A percentile compares a stretch with the other conserved stretches of the same genome.
Conservation (phyloP, 2,113 vertebrate species). For the Sorex araneus region DNA sequence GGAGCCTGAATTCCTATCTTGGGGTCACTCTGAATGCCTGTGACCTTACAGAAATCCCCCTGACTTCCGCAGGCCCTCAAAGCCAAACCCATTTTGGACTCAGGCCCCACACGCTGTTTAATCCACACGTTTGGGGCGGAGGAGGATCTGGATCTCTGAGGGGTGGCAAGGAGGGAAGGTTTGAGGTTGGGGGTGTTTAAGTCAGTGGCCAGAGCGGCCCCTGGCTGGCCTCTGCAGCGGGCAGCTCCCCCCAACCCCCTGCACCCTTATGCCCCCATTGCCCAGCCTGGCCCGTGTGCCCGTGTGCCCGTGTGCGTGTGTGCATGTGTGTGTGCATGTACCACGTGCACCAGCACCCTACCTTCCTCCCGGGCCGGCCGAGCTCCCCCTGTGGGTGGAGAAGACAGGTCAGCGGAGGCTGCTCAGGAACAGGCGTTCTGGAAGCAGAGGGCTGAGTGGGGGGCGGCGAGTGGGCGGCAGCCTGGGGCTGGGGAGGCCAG, state of each 20-base stretch:
- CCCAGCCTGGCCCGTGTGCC: not conserved
- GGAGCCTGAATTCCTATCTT: not conserved
- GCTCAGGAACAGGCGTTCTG: slow-evolving; percentile 19
- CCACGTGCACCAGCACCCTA: slow-evolving; percentile 83
- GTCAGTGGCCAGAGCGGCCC: too few relatives aligned
- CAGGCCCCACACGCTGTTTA: not conserved
- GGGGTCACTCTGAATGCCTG: not conserved
- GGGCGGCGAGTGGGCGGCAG: not conserved
- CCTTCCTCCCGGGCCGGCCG: slow-evolving; percentile 98
- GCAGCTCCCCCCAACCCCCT: not conserved
- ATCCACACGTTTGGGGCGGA: too few relatives aligned
- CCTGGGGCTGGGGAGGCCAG: too few relatives aligned
- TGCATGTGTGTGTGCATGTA: not conserved
- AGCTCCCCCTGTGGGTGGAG: slow-evolving; percentile 95
- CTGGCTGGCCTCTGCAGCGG: too few relatives aligned
- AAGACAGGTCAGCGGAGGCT: slow-evolving; percentile 76
- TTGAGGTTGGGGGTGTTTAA: not conserved
- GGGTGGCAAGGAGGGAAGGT: not conserved
- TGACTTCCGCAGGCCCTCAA: slow-evolving; percentile 19
- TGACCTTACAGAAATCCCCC: slow-evolving; percentile 1
- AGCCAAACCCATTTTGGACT: not conserved
- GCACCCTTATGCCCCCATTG: not conserved
- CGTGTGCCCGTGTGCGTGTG: too few relatives aligned
- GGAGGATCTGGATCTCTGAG: not conserved
- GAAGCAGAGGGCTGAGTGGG: slow-evolving; percentile 11